phyloP scores from a whole-genome alignment of 1,140 invertebrate species.

The Aphelenchoides fujianensis region DNA sequence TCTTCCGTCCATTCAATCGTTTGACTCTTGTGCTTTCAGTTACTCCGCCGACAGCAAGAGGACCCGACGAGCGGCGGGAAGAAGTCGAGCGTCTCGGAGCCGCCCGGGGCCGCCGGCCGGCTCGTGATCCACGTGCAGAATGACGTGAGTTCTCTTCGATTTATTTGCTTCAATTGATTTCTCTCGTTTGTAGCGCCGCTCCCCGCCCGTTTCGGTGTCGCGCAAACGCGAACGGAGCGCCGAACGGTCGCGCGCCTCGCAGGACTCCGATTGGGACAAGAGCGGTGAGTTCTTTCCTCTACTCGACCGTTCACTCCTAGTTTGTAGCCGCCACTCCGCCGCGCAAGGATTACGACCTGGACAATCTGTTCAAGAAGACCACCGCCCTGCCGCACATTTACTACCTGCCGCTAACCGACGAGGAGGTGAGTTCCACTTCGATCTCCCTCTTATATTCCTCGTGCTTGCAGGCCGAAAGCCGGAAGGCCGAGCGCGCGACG shows the following conservation, averaged over 20 bases:
- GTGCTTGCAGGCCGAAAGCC: not conserved
- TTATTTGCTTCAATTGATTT: not conserved
- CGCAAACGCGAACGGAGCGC: not conserved
- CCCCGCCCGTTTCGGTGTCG: too few relatives aligned
- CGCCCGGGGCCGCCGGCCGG: too few relatives aligned
- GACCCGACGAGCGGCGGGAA: too few relatives aligned
- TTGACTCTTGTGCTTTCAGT: not conserved
- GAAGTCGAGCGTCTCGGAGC: too few relatives aligned
- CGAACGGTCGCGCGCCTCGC: not conserved
- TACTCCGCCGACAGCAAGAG: too few relatives aligned
- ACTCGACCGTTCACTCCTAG: too few relatives aligned
- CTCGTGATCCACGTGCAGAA: not conserved
- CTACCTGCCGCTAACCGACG: conserved; percentile 4
- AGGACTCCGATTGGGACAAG: too few relatives aligned
- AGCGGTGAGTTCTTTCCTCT: too few relatives aligned
- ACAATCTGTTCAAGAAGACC: conserved; percentile 8
- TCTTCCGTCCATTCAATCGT: not conserved
- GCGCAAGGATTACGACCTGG: too few relatives aligned
- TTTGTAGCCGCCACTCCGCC: too few relatives aligned
- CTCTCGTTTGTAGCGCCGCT: not conserved
- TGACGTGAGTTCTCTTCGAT: conserved; percentile 9
- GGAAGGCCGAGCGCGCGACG: not conserved
- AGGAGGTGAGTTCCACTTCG: not conserved
- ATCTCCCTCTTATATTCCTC: not conserved
- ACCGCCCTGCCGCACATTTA: conserved; percentile 7